Evolutionary conservation across 2,888 invertebrate species (phyloP).

Genomic region (Nymphalis polychloros): DNA sequence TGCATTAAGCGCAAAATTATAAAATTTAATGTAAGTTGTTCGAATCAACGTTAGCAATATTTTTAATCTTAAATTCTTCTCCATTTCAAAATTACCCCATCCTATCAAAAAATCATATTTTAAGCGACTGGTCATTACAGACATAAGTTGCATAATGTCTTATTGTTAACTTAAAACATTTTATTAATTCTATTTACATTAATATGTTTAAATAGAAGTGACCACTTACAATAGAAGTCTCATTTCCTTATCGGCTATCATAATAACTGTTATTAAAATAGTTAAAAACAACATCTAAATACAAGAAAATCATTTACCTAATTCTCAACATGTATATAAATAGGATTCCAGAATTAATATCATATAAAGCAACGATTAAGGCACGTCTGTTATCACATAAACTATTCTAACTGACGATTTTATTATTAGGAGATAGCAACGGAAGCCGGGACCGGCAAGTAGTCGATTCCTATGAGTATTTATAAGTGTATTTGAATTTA

Average conservation of each 20-base stretch:
- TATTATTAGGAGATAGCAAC: slow-evolving; percentile 8
- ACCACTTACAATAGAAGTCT: no score
- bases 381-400: background rate
- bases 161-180: no score
- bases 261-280: background rate
- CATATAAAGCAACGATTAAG: slow-evolving; percentile 8
- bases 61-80: no score
- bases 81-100: no score
- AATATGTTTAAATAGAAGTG: no score
- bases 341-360: slow-evolving; percentile 16
- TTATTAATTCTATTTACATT: no score
- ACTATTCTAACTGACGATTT: slow-evolving; percentile 7
- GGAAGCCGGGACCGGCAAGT: slow-evolving; percentile 18
- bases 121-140: no score
- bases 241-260: background rate
- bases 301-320: background rate
- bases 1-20: no score
- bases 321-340: background rate
- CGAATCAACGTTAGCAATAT: no score
- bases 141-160: no score
- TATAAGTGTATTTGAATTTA: slow-evolving; percentile 14
- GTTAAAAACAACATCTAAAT: background rate
- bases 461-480: slow-evolving; percentile 17
- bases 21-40: no score
- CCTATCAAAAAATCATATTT: no score